phyloP scores from a whole-genome alignment of 2,888 invertebrate genomes.

The Drosophila meridiana region DNA sequence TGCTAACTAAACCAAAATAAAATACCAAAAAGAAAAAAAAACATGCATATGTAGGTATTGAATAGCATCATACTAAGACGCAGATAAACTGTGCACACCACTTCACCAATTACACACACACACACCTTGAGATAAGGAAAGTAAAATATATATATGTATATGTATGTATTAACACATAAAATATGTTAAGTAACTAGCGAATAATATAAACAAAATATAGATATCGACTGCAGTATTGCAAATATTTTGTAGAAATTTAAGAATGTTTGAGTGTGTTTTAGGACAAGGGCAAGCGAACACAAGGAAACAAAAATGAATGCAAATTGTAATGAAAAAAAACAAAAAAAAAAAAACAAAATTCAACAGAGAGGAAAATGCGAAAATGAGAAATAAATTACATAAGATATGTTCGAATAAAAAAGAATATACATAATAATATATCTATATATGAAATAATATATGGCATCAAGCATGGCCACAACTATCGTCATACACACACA shows the following conservation, averaged over 20 bases:
- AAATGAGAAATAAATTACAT: slow-evolving; percentile 53
- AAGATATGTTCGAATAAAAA: slow-evolving; percentile 63
- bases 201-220: slow-evolving; percentile 72
- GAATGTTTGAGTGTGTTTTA: slow-evolving; percentile 77
- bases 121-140: slow-evolving; percentile 18
- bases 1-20: slow-evolving; percentile 65
- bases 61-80: slow-evolving; percentile 47
- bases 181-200: slow-evolving; percentile 69
- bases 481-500: slow-evolving; percentile 7
- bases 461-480: slow-evolving; percentile 36
- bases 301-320: slow-evolving; percentile 46
- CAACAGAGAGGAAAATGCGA: slow-evolving; percentile 27
- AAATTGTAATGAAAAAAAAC: slow-evolving; percentile 34
- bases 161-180: slow-evolving; percentile 49
- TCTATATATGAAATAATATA: slow-evolving; percentile 26
- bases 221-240: slow-evolving; percentile 84
- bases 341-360: slow-evolving; percentile 20
- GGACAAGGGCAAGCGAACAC: slow-evolving; percentile 47
- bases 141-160: slow-evolving; percentile 34
- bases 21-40: slow-evolving; percentile 20
- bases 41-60: slow-evolving; percentile 44
- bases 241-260: slow-evolving; percentile 84
- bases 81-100: slow-evolving; percentile 38
- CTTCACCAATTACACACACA: slow-evolving; percentile 27
- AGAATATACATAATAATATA: slow-evolving; percentile 19